Base-by-base conservation (phyloP, 2,888 invertebrate species). In the Pimpla rufipes region DNA sequence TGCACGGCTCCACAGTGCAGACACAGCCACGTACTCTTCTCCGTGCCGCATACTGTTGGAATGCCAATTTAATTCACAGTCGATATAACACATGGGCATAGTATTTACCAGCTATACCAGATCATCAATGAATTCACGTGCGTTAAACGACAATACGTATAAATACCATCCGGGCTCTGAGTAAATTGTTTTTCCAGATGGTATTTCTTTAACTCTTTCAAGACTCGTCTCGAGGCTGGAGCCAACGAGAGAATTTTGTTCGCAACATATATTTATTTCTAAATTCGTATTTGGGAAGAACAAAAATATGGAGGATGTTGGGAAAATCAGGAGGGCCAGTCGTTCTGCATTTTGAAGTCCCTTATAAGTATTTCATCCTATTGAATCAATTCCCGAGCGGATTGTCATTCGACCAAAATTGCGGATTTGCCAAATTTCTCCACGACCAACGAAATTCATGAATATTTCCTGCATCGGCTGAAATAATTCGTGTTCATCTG, bases 1-100 rank as follows among this genome's bases (percentile, higher is more conserved):
- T 96, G 95, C 81, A 97, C 94, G 67, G 94, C 94, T 8, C 97
- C 97, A 93, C 97, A 97, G 82, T 95, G 94, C 86, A 97, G 94
- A 91, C 97, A 97, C 87, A 97, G 94, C 97, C 97, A 97, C 84
- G 96, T 96, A 92, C 96, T 96, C 87, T 96, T 95, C 80, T 93
- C 93, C 45, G 95, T 94, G 64, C 94, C 94, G 93, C 96, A 96
- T 94, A 94, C 96, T 96, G 92, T 71, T 52, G 83, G 68, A 80
- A 80, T 75, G 75, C 68, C 75, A 70, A 75, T 80, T 75, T 62
- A 70, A 64, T 50, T 68, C 42, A 68, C 57, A 57, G 21, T 57
- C 16, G 57, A 42, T 57, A 77, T 55, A 68, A 59, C 47, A 40
- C 50, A 40, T 50, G n/a, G 66, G 45, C 42, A 21, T 13, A 45